phyloP scores from a whole-genome alignment of 2,888 invertebrate species.

The Actias luna region DNA sequence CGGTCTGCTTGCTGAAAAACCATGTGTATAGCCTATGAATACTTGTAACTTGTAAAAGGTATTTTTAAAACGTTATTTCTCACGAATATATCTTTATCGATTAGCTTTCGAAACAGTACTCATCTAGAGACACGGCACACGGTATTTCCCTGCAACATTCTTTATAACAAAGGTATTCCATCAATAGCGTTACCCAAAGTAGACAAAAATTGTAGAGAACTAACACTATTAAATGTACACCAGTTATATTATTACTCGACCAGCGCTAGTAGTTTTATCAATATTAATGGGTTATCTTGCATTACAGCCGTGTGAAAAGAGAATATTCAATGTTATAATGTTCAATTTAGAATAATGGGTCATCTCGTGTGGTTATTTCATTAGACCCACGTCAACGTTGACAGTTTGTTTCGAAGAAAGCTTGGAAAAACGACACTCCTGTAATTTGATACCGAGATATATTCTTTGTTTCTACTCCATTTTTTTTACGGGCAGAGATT shows the following conservation, averaged over 20 bases:
- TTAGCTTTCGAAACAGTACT: too few species aligned
- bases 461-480: not conserved
- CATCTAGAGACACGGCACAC: too few species aligned
- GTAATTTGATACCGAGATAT: slow-evolving; percentile 20
- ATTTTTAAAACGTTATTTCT: too few species aligned
- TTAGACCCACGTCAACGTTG: slow-evolving; percentile 32
- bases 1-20: too few species aligned
- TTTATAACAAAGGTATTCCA: too few species aligned
- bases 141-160: too few species aligned
- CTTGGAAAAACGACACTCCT: slow-evolving; percentile 12
- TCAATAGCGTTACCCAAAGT: too few species aligned
- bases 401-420: slow-evolving; percentile 24
- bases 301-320: not conserved
- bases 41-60: too few species aligned
- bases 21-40: too few species aligned
- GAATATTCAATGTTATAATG: not conserved
- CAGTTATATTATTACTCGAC: not conserved
- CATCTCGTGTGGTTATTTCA: slow-evolving; percentile 21
- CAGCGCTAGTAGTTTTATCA: not conserved
- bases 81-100: too few species aligned
- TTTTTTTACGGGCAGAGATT: not conserved
- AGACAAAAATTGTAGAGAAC: too few species aligned
- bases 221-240: too few species aligned
- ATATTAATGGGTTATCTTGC: not conserved
- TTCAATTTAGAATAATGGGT: not conserved